phyloP scores from a whole-genome alignment of 2,113 vertebrate genomes.

The Lonchura striata region DNA sequence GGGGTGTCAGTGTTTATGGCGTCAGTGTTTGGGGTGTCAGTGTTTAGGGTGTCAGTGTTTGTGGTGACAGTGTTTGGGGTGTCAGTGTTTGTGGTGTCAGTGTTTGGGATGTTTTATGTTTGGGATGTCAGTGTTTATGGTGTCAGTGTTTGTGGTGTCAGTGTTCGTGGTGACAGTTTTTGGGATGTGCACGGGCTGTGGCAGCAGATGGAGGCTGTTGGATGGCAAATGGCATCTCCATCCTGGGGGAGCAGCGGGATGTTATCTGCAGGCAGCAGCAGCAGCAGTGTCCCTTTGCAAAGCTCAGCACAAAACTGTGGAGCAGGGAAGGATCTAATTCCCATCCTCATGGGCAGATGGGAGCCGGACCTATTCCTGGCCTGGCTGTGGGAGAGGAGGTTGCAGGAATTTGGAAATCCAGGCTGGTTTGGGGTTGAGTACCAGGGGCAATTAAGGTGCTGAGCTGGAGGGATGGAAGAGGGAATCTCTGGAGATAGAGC shows the following conservation, averaged over 20 bases:
- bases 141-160: neutral
- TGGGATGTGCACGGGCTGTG: accelerated
- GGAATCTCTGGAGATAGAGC: neutral
- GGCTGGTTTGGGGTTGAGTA: neutral
- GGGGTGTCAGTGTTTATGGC: too few species aligned
- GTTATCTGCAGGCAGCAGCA: neutral
- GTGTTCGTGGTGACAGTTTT: neutral
- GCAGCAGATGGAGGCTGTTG: neutral
- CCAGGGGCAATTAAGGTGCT: neutral
- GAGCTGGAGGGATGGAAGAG: neutral
- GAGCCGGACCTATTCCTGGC: neutral
- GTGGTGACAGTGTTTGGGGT: accelerated
- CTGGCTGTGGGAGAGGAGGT: neutral
- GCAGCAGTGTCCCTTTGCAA: neutral
- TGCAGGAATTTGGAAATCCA: neutral
- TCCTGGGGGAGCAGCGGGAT: neutral
- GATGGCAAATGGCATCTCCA: neutral
- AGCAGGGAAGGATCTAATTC: neutral
- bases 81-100: neutral
- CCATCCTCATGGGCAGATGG: neutral
- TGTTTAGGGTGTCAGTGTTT: neutral
- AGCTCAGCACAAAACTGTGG: neutral
- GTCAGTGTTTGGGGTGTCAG: neutral
- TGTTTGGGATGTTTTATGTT: neutral
- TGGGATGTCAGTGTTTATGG: accelerated